Evolutionary conservation across 2,797 vertebrate genomes (phyloP), one percentile per base, ranked within the genome.

Genomic region (Sebastiscus albofasciatus): DNA sequence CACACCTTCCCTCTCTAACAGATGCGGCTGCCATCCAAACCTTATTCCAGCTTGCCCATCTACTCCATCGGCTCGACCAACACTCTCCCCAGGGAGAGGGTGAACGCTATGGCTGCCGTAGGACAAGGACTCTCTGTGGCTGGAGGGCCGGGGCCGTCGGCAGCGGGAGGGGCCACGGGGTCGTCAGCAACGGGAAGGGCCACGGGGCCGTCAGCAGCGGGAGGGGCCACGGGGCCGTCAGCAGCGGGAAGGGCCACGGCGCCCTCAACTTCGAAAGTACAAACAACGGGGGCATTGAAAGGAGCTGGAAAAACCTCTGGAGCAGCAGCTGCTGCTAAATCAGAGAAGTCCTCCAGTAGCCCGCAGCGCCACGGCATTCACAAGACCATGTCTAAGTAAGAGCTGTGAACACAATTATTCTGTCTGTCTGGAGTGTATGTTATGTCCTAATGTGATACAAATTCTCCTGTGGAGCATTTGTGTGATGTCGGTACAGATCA

Each of bases 1-100:
- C 24, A n/a, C 67, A 55, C 13, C 60, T 60, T 67, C 60, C 20
- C 42, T 56, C 49, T 85, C 18, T 54, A 42, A 77, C 89, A 99
- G 99, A 99, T 99, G 97, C 95, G 97, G 75, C 93, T 99, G 90
- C 99, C 98, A 4, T 98, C 99, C 46, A 99, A 99, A 95, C 99
- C 98, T 78, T 99, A 99, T 54, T 97, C 97, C 76, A 98, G 95
- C 58, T 95, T 99, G 65, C 99, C 99, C 64, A 99, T 99, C 91
- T 99, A 98, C 93, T 98, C 99, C 14, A 92, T 99, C 86, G 98
- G 99, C 84, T 97, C 99, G 11, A 97, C 97, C 69, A 91, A 96
- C 81, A 93, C 97, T 68, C 93, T 97, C 82, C 97, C 97, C 77
- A 97, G 94, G 91, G 97, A 97, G 33, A 95, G 97, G 46, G 88